phyloP scores from a whole-genome alignment of 1,140 invertebrate genomes.

The Phenacoccus solenopsis region DNA sequence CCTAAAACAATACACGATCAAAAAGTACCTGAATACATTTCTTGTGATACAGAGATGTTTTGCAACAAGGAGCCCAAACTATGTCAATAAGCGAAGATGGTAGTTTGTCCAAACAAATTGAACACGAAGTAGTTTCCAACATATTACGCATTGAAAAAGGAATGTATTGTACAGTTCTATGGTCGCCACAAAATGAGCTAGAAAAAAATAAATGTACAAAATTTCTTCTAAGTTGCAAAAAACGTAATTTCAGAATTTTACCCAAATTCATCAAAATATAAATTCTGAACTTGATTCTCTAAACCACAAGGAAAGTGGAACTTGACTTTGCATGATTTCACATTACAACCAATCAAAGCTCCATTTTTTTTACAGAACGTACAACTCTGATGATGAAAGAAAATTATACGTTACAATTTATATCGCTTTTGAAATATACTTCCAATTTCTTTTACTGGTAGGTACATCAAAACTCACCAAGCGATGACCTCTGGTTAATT shows the following conservation, averaged over 20 bases:
- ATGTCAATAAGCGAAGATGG: constrained; percentile 32
- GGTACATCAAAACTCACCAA: background rate
- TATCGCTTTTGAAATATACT: background rate
- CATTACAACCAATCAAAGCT: background rate
- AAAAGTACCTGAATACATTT: constrained; percentile 42
- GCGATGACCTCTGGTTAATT: background rate
- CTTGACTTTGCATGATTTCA: background rate
- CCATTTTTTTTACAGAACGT: background rate
- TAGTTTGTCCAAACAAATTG: background rate
- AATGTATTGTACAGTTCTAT: background rate
- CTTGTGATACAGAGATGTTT: constrained; percentile 46
- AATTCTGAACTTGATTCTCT: background rate
- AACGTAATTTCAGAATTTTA: background rate
- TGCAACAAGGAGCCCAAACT: constrained; percentile 46
- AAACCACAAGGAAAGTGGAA: background rate
- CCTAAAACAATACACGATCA: background rate
- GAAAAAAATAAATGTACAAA: background rate
- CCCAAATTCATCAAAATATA: background rate
- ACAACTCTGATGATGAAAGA: background rate
- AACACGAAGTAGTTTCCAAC: background rate
- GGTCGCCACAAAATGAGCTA: background rate
- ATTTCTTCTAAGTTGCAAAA: background rate
- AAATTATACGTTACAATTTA: background rate
- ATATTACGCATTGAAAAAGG: background rate
- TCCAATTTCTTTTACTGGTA: background rate